These are phyloP conservation scores for Pilophorus perplexus DNA, from an alignment of 2,888 invertebrate genomes.

Conservation along the genomic window DNA sequence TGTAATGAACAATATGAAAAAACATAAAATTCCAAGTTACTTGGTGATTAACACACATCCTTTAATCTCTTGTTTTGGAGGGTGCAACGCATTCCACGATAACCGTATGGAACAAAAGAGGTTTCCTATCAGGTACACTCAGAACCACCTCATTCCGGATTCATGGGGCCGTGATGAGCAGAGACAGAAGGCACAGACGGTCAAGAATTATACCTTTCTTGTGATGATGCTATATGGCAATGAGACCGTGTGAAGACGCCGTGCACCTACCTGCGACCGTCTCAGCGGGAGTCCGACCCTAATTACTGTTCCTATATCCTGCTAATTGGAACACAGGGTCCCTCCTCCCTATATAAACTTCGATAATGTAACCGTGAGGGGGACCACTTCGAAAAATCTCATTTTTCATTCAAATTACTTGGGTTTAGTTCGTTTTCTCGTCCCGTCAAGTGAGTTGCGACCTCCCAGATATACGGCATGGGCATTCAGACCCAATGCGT, in stretches of 20 bases:
- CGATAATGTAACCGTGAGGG: constrained; percentile 15
- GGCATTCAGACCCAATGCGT: too few species aligned
- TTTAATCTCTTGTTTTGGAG: too few species aligned
- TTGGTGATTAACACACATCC: too few species aligned
- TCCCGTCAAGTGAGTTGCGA: too few species aligned
- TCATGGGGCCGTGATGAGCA: too few species aligned
- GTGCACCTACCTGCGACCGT: constrained; percentile 22
- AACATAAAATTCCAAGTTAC: too few species aligned
- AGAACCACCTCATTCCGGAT: too few species aligned
- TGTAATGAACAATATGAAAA: too few species aligned
- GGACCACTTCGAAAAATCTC: constrained; percentile 8
- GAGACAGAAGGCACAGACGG: constrained; percentile 7
- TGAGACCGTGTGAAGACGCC: constrained; percentile 15
- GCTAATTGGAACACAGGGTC: constrained; percentile 26
- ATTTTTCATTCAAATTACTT: constrained; percentile 31
- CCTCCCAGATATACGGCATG: too few species aligned
- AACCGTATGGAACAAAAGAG: too few species aligned
- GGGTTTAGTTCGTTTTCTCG: constrained; percentile 5
- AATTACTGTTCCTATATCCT: constrained; percentile 30
- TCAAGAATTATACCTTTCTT: constrained; percentile 1
- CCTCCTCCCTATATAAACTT: constrained; percentile 19
- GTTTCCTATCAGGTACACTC: too few species aligned
- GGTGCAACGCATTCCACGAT: too few species aligned
- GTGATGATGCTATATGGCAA: not conserved
- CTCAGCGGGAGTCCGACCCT: constrained; percentile 26